Percentiles rank a stretch among this genome's conserved stretches.
Evolutionary conservation across 2,888 invertebrate species (phyloP).

Genomic region (Podabrus alpinus): DNA sequence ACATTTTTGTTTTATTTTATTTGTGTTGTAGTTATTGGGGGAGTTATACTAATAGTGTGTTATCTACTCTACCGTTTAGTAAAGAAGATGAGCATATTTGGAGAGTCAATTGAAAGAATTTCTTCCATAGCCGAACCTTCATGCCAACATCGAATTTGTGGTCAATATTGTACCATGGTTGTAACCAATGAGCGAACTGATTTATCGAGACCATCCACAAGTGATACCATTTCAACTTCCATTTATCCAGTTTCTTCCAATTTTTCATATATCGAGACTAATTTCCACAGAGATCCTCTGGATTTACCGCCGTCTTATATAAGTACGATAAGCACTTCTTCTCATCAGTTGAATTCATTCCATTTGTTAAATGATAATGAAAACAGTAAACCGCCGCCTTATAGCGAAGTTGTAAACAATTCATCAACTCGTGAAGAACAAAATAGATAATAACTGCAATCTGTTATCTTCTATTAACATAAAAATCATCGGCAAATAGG

Average conservation of each 20-base stretch:
- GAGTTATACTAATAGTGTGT: background rate
- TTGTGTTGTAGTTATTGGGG: background rate
- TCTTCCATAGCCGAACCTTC: background rate
- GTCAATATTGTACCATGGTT: background rate
- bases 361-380: background rate
- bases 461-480: background rate
- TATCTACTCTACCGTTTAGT: background rate
- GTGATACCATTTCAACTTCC: background rate
- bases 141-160: background rate
- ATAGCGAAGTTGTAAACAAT: background rate
- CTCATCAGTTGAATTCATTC: background rate
- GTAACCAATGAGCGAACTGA: background rate
- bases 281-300: background rate
- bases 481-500: background rate
- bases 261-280: background rate
- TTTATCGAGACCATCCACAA: background rate
- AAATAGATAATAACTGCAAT: background rate
- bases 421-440: background rate
- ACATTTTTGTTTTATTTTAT: background rate
- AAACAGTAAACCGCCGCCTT: background rate
- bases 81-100: background rate
- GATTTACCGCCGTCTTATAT: background rate
- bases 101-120: background rate
- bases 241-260: background rate
- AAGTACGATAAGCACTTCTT: background rate